Conservation (phyloP, 2,113 vertebrate genomes). For the Origma solitaria region DNA sequence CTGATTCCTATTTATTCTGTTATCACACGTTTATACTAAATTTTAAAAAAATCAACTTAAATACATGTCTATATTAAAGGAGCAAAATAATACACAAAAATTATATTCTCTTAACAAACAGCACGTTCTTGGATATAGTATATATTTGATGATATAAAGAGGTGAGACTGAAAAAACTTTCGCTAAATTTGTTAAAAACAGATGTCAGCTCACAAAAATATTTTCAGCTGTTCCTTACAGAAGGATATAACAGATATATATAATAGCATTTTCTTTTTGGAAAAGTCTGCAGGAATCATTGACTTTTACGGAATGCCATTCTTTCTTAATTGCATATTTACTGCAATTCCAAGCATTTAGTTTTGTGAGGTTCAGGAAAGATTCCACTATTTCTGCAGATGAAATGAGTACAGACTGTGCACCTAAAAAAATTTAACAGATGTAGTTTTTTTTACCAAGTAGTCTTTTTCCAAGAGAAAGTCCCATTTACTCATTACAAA, state of each 20-base stretch:
- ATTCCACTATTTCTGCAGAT: not conserved
- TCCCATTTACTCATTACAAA: not conserved
- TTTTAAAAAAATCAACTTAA: not conserved
- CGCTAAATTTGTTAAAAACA: not conserved
- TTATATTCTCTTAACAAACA: not conserved
- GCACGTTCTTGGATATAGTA: not conserved
- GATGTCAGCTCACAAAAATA: not conserved
- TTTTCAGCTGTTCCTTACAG: not conserved
- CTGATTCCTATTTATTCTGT: not conserved
- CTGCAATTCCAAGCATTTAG: not conserved
- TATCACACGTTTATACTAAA: not conserved
- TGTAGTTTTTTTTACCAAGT: no score
- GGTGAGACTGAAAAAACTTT: not conserved
- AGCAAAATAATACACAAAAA: not conserved
- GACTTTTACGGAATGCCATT: not conserved
- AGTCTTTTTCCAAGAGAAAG: not conserved
- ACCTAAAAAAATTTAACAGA: not conserved
- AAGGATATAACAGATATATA: not conserved
- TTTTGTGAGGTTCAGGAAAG: not conserved
- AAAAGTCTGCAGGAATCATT: not conserved
- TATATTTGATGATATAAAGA: not conserved
- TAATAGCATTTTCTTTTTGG: not conserved
- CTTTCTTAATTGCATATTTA: not conserved
- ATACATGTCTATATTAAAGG: not conserved
- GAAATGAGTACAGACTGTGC: fast-evolving